Evolutionary conservation across 2,888 invertebrate genomes (phyloP).

Genomic region (Adela reaumurella): DNA sequence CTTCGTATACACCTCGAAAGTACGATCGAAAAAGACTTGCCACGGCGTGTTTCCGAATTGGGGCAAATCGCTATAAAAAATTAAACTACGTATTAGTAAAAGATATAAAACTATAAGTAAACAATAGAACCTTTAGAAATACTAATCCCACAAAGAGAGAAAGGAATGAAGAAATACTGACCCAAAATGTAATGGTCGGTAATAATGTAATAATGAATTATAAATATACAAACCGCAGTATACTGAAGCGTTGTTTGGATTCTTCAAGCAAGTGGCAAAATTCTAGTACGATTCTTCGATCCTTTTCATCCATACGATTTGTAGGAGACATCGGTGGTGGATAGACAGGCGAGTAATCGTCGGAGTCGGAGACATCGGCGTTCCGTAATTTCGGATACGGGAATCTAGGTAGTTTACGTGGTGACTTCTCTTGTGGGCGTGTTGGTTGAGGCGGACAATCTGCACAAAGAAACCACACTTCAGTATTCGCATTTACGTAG

Average conservation of each 20-base stretch:
- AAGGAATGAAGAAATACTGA: neutral
- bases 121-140: neutral
- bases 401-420: too few relatives aligned
- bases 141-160: neutral
- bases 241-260: slow-evolving; percentile 96
- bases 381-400: too few relatives aligned
- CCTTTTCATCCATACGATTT: slow-evolving; percentile 67
- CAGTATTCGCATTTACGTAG: too few relatives aligned
- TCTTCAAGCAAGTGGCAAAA: slow-evolving; percentile 95
- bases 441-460: too few relatives aligned
- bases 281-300: slow-evolving; percentile 89
- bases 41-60: slow-evolving; percentile 97
- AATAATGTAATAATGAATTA: slow-evolving; percentile 1
- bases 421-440: too few relatives aligned
- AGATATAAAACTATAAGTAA: neutral
- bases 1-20: slow-evolving; percentile 96
- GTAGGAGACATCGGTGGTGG: too few relatives aligned
- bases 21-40: slow-evolving; percentile 95
- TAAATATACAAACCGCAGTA: slow-evolving; percentile 65
- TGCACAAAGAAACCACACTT: too few relatives aligned
- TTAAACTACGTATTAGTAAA: neutral
- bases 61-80: slow-evolving; percentile 74
- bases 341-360: too few relatives aligned
- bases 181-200: neutral
- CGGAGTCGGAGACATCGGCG: too few relatives aligned